Evolutionary conservation across 1,140 invertebrate species (phyloP), one percentile per base, ranked within the genome.

Genomic region (Belonocnema kinseyi): DNA sequence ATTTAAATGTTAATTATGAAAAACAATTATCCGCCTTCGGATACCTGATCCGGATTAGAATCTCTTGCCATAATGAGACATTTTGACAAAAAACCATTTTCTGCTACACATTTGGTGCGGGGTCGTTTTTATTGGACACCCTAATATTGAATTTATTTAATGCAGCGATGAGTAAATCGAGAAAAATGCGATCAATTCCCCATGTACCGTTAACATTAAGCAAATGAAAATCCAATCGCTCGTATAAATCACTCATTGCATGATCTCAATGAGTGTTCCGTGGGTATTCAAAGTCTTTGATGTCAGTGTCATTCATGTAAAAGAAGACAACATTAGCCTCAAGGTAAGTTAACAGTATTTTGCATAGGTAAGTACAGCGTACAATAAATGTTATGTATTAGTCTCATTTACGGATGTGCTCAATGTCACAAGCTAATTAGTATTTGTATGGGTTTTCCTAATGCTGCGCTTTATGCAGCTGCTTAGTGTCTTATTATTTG

Each of bases 331-430:
- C 33, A 66, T 66, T 66, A 66, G 16, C 26, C 72, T 74, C 80
- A 79, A 82, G 77, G 80, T 72, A 74, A 79, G 51, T 76, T 77
- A 77, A 82, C 77, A 51, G 75, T 79, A 77, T 72, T 79, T 79
- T 81, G 76, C 78, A 74, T 79, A 77, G 76, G 71, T 72, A 61
- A 50, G 54, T 71, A 72, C 74, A 76, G 51, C 61, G 14, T 66
- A 46, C 61, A 17, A 33, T 33, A 61, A 61, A 46, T 66, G 16
- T 78, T 79, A 75, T 46, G 73, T 77, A 78, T 77, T 73, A 74
- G 76, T 53, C 72, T 73, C 75, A 81, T 78, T 73, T 73, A 75
- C 56, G 58, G 74, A 56, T 53, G 50, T 75, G 40, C 72, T 61
- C 71, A 50, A 78, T 33, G 79, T 75, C 72, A 66, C 33, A 16